A percentile compares a stretch with the other conserved stretches of the same genome.
phyloP scores from a whole-genome alignment of 2,113 vertebrate genomes.

The Daphoenositta chrysoptera region DNA sequence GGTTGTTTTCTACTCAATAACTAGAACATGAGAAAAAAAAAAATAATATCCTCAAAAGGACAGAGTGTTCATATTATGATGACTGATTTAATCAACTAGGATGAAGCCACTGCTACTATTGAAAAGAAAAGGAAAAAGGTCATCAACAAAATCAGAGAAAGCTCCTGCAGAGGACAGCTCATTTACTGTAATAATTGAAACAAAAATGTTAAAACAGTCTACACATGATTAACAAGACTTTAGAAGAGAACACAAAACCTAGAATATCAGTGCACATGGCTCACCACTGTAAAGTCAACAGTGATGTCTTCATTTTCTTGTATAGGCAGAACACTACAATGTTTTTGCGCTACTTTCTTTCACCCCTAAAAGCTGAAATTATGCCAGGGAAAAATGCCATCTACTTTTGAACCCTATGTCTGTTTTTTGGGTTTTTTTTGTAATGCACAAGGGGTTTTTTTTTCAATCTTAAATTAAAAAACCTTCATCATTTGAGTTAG shows the following conservation, averaged over 20 bases:
- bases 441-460: rapidly evolving
- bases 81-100: background rate
- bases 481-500: background rate
- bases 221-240: background rate
- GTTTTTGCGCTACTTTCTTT: background rate
- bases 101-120: background rate
- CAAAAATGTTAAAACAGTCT: background rate
- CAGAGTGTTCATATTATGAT: background rate
- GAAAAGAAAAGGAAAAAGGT: background rate
- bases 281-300: background rate
- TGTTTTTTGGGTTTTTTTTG: background rate
- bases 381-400: background rate
- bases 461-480: background rate
- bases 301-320: background rate
- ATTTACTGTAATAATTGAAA: background rate
- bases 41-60: background rate
- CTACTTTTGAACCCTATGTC: background rate
- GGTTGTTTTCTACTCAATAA: background rate
- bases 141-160: background rate
- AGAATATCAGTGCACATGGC: background rate
- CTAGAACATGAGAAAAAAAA: background rate
- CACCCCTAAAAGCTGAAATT: background rate
- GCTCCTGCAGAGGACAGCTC: background rate
- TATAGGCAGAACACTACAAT: background rate
- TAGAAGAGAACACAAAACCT: background rate